Evolutionary conservation across 2,888 invertebrate genomes (phyloP), one percentile per base, ranked within the genome.

Genomic region (Achlya flavicornis): DNA sequence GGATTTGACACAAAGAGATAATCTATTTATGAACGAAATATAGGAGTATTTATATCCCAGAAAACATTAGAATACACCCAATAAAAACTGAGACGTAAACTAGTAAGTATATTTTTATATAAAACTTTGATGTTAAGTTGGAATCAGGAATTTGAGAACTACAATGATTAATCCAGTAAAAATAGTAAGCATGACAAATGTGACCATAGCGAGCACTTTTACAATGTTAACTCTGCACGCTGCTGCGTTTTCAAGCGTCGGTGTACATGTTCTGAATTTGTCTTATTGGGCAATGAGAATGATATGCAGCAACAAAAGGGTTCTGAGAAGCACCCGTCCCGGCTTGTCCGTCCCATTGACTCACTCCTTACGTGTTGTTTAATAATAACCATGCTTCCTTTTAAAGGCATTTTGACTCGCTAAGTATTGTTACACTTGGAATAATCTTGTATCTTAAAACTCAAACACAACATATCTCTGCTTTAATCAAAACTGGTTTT

Each of bases 231-330:
- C 43, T 14, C 43, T 14, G 70, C 10, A 14, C 43, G 14, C 43
- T 14, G 70, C 10, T 33, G 70, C 75, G 71, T 76, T 74, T 72
- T 63, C 14, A 43, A 62, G 66, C 79, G 71, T 75, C 66, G 77
- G 78, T 89, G 78, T 78, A 61, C 57, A 70, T 73, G 65, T 66
- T 68, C 80, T 81, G 79, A 88, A 89, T 90, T 86, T 86, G 87
- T 91, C 86, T 89, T 90, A 90, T 90, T 90, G 87, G 89, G 86
- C 89, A 88, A 89, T 86, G 87, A 89, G 89, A 86, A 91, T 91
- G 89, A 92, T 90, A 88, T 88, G 88, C 90, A 88, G 78, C 84
- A 88, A 92, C 91, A 92, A 91, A 90, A 87, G 87, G 83, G 81
- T 92, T 93, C 93, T 72, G 71, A 89, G 92, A 92, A 92, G 80